These are phyloP conservation scores for Drosophila tristis DNA, from an alignment of 1,140 invertebrate genomes.

Conservation along the genomic window DNA sequence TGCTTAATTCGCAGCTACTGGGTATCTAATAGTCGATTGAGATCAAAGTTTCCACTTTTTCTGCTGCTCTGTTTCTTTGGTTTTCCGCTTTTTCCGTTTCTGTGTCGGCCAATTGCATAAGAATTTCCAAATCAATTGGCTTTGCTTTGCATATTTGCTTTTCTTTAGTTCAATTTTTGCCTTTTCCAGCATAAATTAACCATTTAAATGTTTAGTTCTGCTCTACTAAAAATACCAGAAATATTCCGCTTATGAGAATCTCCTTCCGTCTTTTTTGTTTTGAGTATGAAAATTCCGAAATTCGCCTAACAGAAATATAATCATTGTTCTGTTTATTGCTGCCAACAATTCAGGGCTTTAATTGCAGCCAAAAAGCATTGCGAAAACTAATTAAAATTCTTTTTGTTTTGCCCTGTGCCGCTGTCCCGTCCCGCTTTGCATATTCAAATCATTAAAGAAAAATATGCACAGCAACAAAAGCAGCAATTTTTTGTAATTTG, in stretches of 20 bases:
- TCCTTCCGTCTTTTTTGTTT: not conserved
- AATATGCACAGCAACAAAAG: slow-evolving; percentile 35
- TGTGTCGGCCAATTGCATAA: slow-evolving; percentile 20
- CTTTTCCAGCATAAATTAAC: slow-evolving; percentile 20
- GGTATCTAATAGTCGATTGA: no score
- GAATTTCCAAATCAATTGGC: slow-evolving; percentile 38
- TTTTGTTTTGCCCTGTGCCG: slow-evolving; percentile 38
- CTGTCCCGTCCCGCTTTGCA: slow-evolving; percentile 17
- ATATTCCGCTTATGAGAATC: slow-evolving; percentile 14
- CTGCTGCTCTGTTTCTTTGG: not conserved
- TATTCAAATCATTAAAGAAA: slow-evolving; percentile 69
- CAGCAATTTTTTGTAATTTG: slow-evolving; percentile 55
- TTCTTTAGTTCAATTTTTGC: slow-evolving; percentile 13
- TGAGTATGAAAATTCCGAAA: slow-evolving; percentile 22
- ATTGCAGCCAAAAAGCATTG: slow-evolving; percentile 43
- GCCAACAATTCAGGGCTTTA: slow-evolving; percentile 31
- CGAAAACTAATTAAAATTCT: slow-evolving; percentile 75
- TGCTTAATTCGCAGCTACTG: no score
- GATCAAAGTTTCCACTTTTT: not conserved
- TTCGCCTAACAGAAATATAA: slow-evolving; percentile 12
- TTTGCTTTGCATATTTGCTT: slow-evolving; percentile 35
- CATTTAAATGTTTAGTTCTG: slow-evolving; percentile 20
- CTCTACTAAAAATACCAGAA: slow-evolving; percentile 12
- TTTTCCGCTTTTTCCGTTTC: slow-evolving; percentile 1
- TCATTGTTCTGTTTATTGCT: slow-evolving; percentile 66